Percentiles rank a stretch among this genome's conserved stretches.
phyloP scores from a whole-genome alignment of 2,888 invertebrate genomes.

The Phragmatobia fuliginosa region DNA sequence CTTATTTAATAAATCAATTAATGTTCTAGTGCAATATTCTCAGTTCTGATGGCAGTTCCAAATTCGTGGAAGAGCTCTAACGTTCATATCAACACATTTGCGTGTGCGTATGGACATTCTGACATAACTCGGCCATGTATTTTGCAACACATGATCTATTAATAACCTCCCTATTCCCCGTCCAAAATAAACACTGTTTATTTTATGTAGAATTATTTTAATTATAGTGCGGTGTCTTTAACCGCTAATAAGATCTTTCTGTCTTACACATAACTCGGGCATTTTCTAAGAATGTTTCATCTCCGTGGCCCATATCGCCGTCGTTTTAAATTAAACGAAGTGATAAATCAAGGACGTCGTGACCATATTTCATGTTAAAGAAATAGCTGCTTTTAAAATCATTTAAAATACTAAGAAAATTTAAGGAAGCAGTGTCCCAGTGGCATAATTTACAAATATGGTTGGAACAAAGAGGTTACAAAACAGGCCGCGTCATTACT shows the following conservation, averaged over 20 bases:
- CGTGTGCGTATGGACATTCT: slow-evolving; percentile 63
- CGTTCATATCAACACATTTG: slow-evolving; percentile 44
- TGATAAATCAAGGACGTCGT: slow-evolving; percentile 72
- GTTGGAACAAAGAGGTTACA: slow-evolving; percentile 63
- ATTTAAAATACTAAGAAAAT: slow-evolving; percentile 49
- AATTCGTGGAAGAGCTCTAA: slow-evolving; percentile 43
- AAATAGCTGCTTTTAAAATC: slow-evolving; percentile 41
- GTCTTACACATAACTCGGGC: slow-evolving; percentile 58
- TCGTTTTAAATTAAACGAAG: slow-evolving; percentile 52
- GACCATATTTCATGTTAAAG: slow-evolving; percentile 54
- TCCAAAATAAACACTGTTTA: slow-evolving; percentile 77
- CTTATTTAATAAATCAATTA: too few species aligned
- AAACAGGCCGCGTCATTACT: slow-evolving; percentile 46
- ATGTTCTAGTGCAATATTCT: slow-evolving; percentile 28
- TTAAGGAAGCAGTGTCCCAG: slow-evolving; percentile 50
- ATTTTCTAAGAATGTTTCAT: slow-evolving; percentile 50
- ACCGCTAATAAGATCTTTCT: slow-evolving; percentile 80
- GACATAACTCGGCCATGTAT: slow-evolving; percentile 85
- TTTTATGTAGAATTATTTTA: slow-evolving; percentile 71
- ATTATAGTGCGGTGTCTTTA: slow-evolving; percentile 82
- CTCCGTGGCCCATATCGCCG: slow-evolving; percentile 47
- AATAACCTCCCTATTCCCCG: slow-evolving; percentile 73
- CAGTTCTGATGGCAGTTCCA: slow-evolving; percentile 54
- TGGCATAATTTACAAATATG: slow-evolving; percentile 58
- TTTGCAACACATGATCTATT: slow-evolving; percentile 80